These are phyloP conservation scores for Eurosta solidaginis DNA, from an alignment of 1,140 invertebrate genomes.

Conservation along the genomic window DNA sequence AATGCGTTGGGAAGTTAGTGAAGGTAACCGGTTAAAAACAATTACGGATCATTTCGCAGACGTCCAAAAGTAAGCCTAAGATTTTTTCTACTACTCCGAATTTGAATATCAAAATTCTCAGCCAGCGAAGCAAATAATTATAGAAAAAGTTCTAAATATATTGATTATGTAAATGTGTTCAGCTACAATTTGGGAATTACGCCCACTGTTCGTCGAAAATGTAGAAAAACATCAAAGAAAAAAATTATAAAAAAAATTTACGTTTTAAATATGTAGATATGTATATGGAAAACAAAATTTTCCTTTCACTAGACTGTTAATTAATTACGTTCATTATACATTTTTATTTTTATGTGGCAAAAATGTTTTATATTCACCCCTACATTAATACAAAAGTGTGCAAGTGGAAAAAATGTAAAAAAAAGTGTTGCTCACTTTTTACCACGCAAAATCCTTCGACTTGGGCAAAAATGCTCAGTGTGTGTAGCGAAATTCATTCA, in stretches of 20 bases:
- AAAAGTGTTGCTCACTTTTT: neutral
- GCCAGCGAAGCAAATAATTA: neutral
- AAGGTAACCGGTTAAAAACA: slow-evolving; percentile 10
- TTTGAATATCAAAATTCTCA: neutral
- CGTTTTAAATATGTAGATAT: no score
- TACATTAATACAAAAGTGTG: neutral
- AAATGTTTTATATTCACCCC: neutral
- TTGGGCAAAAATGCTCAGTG: slow-evolving; percentile 1
- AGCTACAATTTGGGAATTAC: neutral
- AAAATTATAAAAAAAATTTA: neutral
- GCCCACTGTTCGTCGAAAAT: neutral
- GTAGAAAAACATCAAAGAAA: neutral
- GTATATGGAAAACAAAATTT: neutral
- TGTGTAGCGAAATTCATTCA: neutral
- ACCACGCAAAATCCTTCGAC: slow-evolving; percentile 21
- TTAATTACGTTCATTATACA: no score
- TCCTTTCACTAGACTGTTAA: neutral
- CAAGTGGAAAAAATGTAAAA: neutral
- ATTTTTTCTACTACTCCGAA: neutral
- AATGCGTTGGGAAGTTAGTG: neutral
- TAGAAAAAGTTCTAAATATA: neutral
- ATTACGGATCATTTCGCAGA: neutral
- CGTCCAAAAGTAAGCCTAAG: slow-evolving; percentile 2
- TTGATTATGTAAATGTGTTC: slow-evolving; percentile 23
- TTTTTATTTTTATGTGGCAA: no score